These are phyloP conservation scores for Syngnathus typhle DNA, from an alignment of 2,113 vertebrate genomes.

Conservation along the genomic window DNA sequence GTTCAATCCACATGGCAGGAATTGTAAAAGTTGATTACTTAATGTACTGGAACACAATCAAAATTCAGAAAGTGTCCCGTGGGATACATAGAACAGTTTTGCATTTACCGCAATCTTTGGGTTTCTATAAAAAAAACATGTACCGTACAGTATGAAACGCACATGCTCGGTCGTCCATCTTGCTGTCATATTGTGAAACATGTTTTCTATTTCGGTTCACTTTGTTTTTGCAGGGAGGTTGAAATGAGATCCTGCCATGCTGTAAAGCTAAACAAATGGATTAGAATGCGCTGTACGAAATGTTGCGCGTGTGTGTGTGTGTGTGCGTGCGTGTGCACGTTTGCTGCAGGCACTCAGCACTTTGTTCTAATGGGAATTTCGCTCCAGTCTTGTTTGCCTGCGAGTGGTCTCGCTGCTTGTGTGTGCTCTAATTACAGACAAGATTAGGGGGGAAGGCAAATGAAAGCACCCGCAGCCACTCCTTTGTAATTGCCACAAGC, in stretches of 20 bases:
- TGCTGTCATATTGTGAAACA: constrained; percentile 38
- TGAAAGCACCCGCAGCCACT: constrained; percentile 78
- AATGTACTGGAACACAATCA: not conserved
- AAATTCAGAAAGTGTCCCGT: not conserved
- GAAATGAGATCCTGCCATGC: constrained; percentile 50
- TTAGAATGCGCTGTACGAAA: constrained; percentile 59
- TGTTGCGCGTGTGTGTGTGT: constrained; percentile 30
- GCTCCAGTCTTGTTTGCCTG: constrained; percentile 70
- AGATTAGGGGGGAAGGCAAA: constrained; percentile 78
- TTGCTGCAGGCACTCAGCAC: constrained; percentile 59
- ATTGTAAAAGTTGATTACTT: not conserved
- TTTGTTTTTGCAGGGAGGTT: constrained; percentile 23
- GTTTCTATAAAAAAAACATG: constrained; percentile 36
- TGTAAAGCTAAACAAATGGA: constrained; percentile 64
- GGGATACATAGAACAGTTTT: not conserved
- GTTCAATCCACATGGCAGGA: no score
- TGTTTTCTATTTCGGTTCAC: constrained; percentile 47
- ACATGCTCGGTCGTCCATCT: constrained; percentile 4
- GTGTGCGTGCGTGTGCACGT: constrained; percentile 9
- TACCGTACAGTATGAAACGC: not conserved
- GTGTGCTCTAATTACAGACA: constrained; percentile 81
- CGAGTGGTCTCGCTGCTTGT: constrained; percentile 70
- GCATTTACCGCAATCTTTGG: not conserved
- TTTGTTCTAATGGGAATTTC: constrained; percentile 68
- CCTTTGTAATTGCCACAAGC: constrained; percentile 80